Percentiles rank a stretch among this genome's conserved stretches.
phyloP scores from a whole-genome alignment of 2,888 invertebrate genomes.

The Conistra vaccinii region DNA sequence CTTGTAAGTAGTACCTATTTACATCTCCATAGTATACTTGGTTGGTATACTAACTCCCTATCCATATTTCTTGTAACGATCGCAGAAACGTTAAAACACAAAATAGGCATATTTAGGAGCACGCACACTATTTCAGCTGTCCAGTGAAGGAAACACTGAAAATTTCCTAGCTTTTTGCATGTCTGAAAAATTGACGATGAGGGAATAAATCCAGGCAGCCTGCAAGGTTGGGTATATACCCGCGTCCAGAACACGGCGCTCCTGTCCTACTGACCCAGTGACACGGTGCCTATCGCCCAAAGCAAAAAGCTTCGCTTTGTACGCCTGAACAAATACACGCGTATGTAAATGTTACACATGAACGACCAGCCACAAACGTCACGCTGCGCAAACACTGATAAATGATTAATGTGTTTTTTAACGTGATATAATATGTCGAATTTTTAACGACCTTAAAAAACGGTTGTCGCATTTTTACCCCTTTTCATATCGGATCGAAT shows the following conservation, averaged over 20 bases:
- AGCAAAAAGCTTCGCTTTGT: conserved; percentile 79
- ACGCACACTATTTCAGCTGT: background rate
- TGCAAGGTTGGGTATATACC: conserved; percentile 77
- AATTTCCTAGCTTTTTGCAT: background rate
- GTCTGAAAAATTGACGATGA: conserved; percentile 49
- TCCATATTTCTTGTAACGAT: background rate
- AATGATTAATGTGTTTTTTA: conserved; percentile 74
- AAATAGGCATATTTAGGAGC: background rate
- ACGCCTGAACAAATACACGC: conserved; percentile 81
- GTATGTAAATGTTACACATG: conserved; percentile 77
- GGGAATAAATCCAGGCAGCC: conserved; percentile 70
- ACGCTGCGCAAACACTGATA: conserved; percentile 68
- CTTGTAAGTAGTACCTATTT: background rate
- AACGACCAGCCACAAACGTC: conserved; percentile 71
- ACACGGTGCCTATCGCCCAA: conserved; percentile 76
- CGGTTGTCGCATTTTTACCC: background rate
- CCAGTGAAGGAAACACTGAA: conserved; percentile 3
- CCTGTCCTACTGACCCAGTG: conserved; percentile 86
- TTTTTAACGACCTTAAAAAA: conserved; percentile 53
- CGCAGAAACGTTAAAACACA: background rate
- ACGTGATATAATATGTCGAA: conserved; percentile 59
- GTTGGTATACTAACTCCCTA: background rate
- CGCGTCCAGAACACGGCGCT: conserved; percentile 74
- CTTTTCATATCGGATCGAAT: conserved; percentile 15
- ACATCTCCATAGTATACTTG: too few relatives aligned